Percentiles rank a stretch among this genome's conserved stretches.
Conservation (phyloP, 2,113 vertebrate species). For the Todiramphus chloris region DNA sequence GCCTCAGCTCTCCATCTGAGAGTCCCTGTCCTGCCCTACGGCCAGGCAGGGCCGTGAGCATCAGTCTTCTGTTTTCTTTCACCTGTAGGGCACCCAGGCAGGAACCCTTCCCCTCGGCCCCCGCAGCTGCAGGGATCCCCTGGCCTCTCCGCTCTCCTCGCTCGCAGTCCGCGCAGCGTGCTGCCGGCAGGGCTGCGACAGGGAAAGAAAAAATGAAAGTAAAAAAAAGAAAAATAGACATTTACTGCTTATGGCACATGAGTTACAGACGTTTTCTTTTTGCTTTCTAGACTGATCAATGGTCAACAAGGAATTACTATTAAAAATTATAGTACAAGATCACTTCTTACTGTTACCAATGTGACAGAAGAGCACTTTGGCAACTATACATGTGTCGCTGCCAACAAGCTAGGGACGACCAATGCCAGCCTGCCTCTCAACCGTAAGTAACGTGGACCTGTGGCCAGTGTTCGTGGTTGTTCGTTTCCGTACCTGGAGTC, state of each 20-base stretch:
- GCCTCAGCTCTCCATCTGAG: accelerated
- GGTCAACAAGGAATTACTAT: slow-evolving; percentile 93
- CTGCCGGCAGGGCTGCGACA: neutral
- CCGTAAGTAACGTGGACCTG: slow-evolving; percentile 86
- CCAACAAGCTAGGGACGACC: slow-evolving; percentile 93
- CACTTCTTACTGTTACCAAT: slow-evolving; percentile 94
- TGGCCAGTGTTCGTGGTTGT: neutral
- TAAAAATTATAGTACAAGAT: slow-evolving; percentile 95
- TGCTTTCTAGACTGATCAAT: slow-evolving; percentile 88
- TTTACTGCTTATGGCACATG: neutral
- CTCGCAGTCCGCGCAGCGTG: too few species aligned
- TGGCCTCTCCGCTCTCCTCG: accelerated
- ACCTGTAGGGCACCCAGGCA: neutral
- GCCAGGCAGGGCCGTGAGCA: neutral
- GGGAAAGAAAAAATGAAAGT: too few species aligned
- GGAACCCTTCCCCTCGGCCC: accelerated
- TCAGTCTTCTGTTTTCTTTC: accelerated
- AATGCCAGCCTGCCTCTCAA: slow-evolving; percentile 96
- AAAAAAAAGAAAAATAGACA: too few species aligned
- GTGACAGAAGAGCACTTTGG: slow-evolving; percentile 99
- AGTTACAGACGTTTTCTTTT: slow-evolving; percentile 65
- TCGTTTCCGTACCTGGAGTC: neutral
- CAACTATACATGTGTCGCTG: slow-evolving; percentile 98
- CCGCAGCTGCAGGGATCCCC: neutral
- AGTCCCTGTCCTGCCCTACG: accelerated